A percentile compares a stretch with the other conserved stretches of the same genome.
Evolutionary conservation across 2,888 invertebrate genomes (phyloP).

Genomic region (Athetis lepigone): DNA sequence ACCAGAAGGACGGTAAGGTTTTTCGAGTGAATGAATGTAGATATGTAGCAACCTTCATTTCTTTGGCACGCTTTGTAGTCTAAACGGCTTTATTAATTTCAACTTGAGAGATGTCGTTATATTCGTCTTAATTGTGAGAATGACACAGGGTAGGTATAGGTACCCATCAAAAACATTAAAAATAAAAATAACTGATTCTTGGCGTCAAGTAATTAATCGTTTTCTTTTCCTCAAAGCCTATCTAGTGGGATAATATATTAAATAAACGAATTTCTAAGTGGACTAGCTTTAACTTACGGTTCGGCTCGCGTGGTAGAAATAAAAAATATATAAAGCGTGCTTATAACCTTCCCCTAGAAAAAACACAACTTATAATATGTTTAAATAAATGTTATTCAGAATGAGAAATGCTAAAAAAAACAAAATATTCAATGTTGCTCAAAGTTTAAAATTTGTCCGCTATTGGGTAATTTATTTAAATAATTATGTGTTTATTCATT

Average conservation of each 20-base stretch:
- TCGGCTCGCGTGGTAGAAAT: conserved; percentile 27
- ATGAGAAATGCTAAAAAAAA: conserved; percentile 28
- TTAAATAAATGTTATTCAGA: conserved; percentile 30
- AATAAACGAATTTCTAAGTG: conserved; percentile 25
- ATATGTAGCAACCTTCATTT: conserved; percentile 10
- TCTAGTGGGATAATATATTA: conserved; percentile 27
- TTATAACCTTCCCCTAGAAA: conserved; percentile 30
- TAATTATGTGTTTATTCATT: conserved; percentile 29
- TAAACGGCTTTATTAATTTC: conserved; percentile 11
- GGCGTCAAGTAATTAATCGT: conserved; percentile 29
- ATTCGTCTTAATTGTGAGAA: conserved; percentile 16
- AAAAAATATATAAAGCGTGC: conserved; percentile 30
- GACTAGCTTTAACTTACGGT: conserved; percentile 25
- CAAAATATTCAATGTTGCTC: conserved; percentile 31
- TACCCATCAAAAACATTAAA: conserved; percentile 24
- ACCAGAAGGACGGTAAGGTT: conserved; percentile 2
- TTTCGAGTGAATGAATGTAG: conserved; percentile 8
- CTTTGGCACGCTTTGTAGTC: conserved; percentile 4
- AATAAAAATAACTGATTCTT: conserved; percentile 26
- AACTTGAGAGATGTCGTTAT: conserved; percentile 15
- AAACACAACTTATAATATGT: conserved; percentile 30
- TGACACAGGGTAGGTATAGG: conserved; percentile 17
- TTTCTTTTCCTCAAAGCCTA: conserved; percentile 29
- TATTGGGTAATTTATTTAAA: conserved; percentile 30
- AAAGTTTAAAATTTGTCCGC: conserved; percentile 32